Conservation (phyloP, 2,113 vertebrate species). For the Dromaius novaehollandiae region DNA sequence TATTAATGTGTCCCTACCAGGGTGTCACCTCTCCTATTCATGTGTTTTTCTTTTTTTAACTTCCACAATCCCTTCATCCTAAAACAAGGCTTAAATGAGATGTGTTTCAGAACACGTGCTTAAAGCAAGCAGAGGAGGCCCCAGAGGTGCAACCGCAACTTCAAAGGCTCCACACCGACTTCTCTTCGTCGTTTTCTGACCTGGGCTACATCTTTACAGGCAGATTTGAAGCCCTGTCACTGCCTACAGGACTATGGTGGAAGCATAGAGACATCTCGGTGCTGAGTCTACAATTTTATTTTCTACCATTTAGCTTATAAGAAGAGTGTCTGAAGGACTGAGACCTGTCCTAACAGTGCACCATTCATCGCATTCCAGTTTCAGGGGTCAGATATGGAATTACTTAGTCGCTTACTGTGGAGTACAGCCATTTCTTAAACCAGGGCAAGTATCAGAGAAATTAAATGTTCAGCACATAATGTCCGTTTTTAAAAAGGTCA, state of each 20-base stretch:
- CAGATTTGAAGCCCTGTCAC: not conserved
- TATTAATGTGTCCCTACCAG: not conserved
- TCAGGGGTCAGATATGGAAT: not conserved
- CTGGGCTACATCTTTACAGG: not conserved
- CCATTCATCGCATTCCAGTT: not conserved
- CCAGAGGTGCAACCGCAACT: fast-evolving
- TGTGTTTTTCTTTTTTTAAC: too few species aligned
- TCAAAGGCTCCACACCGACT: not conserved
- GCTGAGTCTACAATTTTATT: not conserved
- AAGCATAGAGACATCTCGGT: not conserved
- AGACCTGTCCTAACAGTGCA: not conserved
- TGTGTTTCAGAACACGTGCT: not conserved
- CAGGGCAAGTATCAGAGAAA: not conserved
- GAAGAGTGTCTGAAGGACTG: not conserved
- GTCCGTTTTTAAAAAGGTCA: not conserved
- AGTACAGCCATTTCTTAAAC: not conserved
- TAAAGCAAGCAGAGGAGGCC: not conserved
- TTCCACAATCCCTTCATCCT: not conserved
- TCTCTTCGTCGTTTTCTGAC: not conserved
- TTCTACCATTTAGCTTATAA: not conserved
- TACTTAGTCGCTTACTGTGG: not conserved
- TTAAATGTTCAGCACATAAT: not conserved
- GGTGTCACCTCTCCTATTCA: not conserved
- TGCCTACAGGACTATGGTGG: not conserved
- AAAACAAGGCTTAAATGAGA: not conserved